Percentiles rank a stretch among this genome's conserved stretches.
Evolutionary conservation across 2,113 vertebrate genomes (phyloP).

Genomic region (Planiliza haematocheilus): DNA sequence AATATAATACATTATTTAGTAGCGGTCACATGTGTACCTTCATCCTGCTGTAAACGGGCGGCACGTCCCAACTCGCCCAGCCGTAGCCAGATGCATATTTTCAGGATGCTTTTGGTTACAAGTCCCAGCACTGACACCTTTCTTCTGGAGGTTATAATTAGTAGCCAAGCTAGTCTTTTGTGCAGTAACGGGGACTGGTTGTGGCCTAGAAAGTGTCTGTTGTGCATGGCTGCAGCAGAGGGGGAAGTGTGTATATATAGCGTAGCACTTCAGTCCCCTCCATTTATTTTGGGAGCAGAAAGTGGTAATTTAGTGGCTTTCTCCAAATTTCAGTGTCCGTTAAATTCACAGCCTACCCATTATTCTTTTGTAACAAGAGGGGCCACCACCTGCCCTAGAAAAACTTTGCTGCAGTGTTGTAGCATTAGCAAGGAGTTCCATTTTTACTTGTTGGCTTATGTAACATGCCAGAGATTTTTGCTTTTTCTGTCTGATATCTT

Average conservation of each 20-base stretch:
- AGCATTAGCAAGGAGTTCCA: background rate
- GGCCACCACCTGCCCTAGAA: slow-evolving; percentile 15
- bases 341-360: slow-evolving; percentile 30
- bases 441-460: background rate
- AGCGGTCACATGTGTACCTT: slow-evolving; percentile 20
- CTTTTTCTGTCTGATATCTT: background rate
- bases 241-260: slow-evolving; percentile 45
- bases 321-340: slow-evolving; percentile 55
- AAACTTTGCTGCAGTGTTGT: background rate
- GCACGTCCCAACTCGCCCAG: slow-evolving; percentile 60
- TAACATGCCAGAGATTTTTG: background rate
- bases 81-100: slow-evolving; percentile 74
- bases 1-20: slow-evolving; percentile 19
- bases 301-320: slow-evolving; percentile 70
- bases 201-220: slow-evolving; percentile 76
- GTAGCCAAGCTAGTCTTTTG: slow-evolving; percentile 59
- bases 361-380: slow-evolving; percentile 13
- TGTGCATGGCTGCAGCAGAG: slow-evolving; percentile 46
- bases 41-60: slow-evolving; percentile 6
- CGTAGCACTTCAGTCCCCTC: slow-evolving; percentile 34
- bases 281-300: slow-evolving; percentile 68
- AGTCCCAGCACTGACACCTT: slow-evolving; percentile 77
- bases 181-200: slow-evolving; percentile 55
- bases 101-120: slow-evolving; percentile 72
- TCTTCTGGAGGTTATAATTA: slow-evolving; percentile 78